phyloP scores from a whole-genome alignment of 2,888 invertebrate species.

The Gastrophysa polygoni region DNA sequence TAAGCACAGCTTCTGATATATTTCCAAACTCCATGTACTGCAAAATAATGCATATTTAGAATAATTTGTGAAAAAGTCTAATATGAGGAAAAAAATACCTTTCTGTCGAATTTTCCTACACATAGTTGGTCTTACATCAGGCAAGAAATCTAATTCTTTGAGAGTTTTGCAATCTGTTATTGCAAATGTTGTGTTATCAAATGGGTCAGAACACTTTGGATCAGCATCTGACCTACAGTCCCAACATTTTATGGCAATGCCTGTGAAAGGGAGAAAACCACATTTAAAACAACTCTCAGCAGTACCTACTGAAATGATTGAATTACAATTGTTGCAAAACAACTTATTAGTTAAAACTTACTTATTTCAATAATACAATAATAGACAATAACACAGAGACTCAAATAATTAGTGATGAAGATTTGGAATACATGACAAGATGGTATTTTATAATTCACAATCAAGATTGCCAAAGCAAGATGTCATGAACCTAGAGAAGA shows the following conservation, averaged over 20 bases:
- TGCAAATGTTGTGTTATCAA: constrained; percentile 86
- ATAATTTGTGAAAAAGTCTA: not conserved
- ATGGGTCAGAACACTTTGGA: constrained; percentile 90
- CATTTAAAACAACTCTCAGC: too few relatives aligned
- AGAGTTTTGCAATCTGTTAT: constrained; percentile 69
- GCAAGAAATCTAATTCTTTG: constrained; percentile 66
- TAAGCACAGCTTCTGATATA: constrained; percentile 89
- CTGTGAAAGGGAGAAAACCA: too few relatives aligned
- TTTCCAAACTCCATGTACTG: constrained; percentile 87
- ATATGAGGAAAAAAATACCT: constrained; percentile 61
- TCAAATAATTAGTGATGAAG: too few relatives aligned
- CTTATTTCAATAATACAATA: too few relatives aligned
- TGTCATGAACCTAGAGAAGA: too few relatives aligned
- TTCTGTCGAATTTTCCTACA: constrained; percentile 92
- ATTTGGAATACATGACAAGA: too few relatives aligned
- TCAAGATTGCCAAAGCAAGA: too few relatives aligned
- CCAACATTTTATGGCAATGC: constrained; percentile 83
- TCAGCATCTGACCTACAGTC: constrained; percentile 87
- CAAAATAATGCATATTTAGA: constrained; percentile 16
- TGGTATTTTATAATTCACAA: too few relatives aligned
- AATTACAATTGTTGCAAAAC: too few relatives aligned
- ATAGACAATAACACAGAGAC: too few relatives aligned
- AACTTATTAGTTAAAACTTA: too few relatives aligned
- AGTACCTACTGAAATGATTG: too few relatives aligned
- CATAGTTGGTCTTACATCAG: constrained; percentile 73